These are phyloP conservation scores for Leptodactylus fallax DNA, from an alignment of 2,797 vertebrate genomes.

Conservation along the genomic window DNA sequence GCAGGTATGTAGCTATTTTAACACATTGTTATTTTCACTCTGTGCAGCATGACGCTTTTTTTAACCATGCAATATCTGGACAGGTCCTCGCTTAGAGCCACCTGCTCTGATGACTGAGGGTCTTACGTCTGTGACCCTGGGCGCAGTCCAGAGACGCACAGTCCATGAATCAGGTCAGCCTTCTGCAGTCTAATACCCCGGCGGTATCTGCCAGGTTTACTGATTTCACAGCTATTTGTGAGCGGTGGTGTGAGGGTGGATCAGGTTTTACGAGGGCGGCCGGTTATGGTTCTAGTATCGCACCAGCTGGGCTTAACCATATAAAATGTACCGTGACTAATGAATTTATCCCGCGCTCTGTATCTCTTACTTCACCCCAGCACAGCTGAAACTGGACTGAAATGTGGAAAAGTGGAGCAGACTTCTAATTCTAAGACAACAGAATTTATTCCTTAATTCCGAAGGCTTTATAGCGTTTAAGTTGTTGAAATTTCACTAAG, in stretches of 20 bases:
- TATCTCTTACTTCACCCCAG: conserved; percentile 67
- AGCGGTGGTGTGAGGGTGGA: conserved; percentile 71
- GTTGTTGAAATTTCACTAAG: conserved; percentile 26
- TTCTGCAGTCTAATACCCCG: conserved; percentile 67
- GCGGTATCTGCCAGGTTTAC: conserved; percentile 74
- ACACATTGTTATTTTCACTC: background rate
- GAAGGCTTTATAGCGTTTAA: conserved; percentile 22
- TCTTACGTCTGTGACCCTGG: conserved; percentile 70
- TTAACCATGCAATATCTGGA: conserved; percentile 50
- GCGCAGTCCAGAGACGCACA: conserved; percentile 70
- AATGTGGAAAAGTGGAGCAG: conserved; percentile 68
- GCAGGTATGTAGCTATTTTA: background rate
- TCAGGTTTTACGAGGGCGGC: conserved; percentile 72
- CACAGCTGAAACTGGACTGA: conserved; percentile 71
- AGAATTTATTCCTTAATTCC: conserved; percentile 46
- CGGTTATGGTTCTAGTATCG: conserved; percentile 74
- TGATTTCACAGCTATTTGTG: conserved; percentile 78
- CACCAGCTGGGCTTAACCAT: conserved; percentile 77
- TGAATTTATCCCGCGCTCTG: conserved; percentile 77
- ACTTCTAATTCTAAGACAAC: conserved; percentile 62
- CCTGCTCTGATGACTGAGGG: conserved; percentile 66
- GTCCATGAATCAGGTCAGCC: conserved; percentile 72
- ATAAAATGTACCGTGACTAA: conserved; percentile 80
- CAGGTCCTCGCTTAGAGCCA: conserved; percentile 58
- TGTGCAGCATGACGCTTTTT: background rate